phyloP scores from a whole-genome alignment of 2,888 invertebrate genomes.

The Polyommatus iphigenia region DNA sequence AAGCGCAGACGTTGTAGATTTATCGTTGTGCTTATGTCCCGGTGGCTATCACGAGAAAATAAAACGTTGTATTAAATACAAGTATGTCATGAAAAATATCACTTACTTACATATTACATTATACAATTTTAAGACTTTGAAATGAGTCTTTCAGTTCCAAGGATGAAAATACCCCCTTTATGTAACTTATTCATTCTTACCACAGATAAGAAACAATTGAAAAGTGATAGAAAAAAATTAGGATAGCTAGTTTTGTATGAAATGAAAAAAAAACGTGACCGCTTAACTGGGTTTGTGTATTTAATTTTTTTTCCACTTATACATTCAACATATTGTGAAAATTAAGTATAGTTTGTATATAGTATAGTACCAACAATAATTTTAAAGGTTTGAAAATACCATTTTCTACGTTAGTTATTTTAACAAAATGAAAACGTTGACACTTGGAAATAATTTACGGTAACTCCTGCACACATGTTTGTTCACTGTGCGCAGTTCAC shows the following conservation, averaged over 20 bases:
- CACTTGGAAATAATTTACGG: neutral
- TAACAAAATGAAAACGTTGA: neutral
- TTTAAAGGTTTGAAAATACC: neutral
- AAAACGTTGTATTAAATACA: slow-evolving; percentile 1
- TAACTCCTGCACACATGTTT: slow-evolving; percentile 10
- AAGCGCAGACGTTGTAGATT: slow-evolving; percentile 30
- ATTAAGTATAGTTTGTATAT: neutral
- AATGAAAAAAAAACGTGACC: too few relatives aligned
- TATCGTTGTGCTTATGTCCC: slow-evolving; percentile 20
- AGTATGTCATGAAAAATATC: neutral
- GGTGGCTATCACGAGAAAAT: slow-evolving; percentile 22
- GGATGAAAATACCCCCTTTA: neutral
- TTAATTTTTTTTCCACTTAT: neutral
- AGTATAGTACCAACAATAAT: neutral
- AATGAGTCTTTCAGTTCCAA: neutral
- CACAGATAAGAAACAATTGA: neutral
- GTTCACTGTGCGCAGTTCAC: neutral
- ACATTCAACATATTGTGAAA: neutral
- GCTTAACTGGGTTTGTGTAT: too few relatives aligned
- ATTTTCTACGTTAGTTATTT: neutral
- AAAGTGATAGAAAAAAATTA: neutral
- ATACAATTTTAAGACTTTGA: neutral
- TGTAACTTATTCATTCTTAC: neutral
- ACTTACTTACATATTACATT: neutral
- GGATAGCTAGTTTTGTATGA: too few relatives aligned